These are phyloP conservation scores for Odontomachus brunneus DNA, from an alignment of 1,140 invertebrate genomes.

Conservation along the genomic window DNA sequence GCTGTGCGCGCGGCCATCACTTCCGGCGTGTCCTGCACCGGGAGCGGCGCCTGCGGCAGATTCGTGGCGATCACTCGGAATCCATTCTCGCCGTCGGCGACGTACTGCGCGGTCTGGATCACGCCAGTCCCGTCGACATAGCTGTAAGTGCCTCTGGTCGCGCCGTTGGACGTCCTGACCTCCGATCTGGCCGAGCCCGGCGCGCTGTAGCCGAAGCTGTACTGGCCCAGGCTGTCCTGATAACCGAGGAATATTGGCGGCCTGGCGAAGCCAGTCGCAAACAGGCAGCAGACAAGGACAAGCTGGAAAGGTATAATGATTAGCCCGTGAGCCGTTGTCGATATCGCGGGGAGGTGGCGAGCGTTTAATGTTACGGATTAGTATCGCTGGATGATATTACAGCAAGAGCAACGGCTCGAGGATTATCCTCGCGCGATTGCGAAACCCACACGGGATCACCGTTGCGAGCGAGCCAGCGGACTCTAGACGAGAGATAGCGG, in stretches of 20 bases:
- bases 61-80: slow-evolving; percentile 86
- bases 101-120: slow-evolving; percentile 82
- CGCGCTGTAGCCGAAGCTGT: slow-evolving; percentile 86
- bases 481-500: too few species aligned
- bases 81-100: slow-evolving; percentile 80
- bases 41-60: slow-evolving; percentile 82
- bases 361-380: neutral
- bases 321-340: neutral
- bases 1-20: slow-evolving; percentile 75
- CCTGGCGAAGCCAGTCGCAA: neutral
- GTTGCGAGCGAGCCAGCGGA: too few species aligned
- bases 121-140: slow-evolving; percentile 86
- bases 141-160: slow-evolving; percentile 82
- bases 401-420: neutral
- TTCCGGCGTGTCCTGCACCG: slow-evolving; percentile 80
- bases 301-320: slow-evolving; percentile 24
- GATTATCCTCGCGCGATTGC: too few species aligned
- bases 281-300: slow-evolving; percentile 24
- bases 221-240: slow-evolving; percentile 86
- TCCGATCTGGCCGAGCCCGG: slow-evolving; percentile 85
- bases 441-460: too few species aligned
- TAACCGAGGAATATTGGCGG: slow-evolving; percentile 77
- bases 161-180: slow-evolving; percentile 78
- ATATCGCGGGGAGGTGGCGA: neutral
- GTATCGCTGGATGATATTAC: neutral